Conservation (phyloP, 1,140 invertebrate genomes). For the Drosophila bocki region DNA sequence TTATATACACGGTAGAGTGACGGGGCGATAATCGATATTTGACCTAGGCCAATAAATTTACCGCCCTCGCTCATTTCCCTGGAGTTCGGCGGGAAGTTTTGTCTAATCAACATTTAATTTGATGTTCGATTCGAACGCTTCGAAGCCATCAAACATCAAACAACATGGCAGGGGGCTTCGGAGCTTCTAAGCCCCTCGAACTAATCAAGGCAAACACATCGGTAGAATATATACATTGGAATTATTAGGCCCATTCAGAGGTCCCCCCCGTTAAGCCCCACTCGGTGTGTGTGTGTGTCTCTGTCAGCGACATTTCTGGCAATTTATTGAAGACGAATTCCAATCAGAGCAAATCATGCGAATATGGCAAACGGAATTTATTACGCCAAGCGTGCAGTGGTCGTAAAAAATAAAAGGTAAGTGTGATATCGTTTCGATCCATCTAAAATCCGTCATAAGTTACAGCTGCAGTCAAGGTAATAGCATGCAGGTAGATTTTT, state of each 20-base stretch:
- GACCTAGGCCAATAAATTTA: conserved; percentile 77
- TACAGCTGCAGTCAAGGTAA: conserved; percentile 11
- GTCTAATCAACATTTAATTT: conserved; percentile 80
- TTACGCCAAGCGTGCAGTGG: conserved; percentile 60
- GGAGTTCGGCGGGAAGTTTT: conserved; percentile 19
- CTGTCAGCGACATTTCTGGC: conserved; percentile 74
- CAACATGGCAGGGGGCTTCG: conserved; percentile 27
- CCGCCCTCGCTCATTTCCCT: background rate
- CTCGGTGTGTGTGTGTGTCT: conserved; percentile 20
- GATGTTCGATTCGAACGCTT: conserved; percentile 69
- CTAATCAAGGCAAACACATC: conserved; percentile 78
- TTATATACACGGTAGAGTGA: conserved; percentile 12
- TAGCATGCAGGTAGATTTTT: background rate
- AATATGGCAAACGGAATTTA: conserved; percentile 79
- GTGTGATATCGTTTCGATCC: conserved; percentile 76
- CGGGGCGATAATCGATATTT: conserved; percentile 77
- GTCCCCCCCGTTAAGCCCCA: conserved; percentile 8
- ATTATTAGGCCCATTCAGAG: conserved; percentile 26
- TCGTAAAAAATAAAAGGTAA: conserved; percentile 81
- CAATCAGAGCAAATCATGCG: conserved; percentile 82
- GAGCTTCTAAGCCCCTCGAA: conserved; percentile 15
- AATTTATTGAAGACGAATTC: conserved; percentile 80
- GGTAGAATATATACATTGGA: conserved; percentile 32
- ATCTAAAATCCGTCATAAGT: conserved; percentile 14
- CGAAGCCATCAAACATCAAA: conserved; percentile 41